These are phyloP conservation scores for Etia nguti DNA, from an alignment of 2,113 vertebrate genomes.

Conservation along the genomic window DNA sequence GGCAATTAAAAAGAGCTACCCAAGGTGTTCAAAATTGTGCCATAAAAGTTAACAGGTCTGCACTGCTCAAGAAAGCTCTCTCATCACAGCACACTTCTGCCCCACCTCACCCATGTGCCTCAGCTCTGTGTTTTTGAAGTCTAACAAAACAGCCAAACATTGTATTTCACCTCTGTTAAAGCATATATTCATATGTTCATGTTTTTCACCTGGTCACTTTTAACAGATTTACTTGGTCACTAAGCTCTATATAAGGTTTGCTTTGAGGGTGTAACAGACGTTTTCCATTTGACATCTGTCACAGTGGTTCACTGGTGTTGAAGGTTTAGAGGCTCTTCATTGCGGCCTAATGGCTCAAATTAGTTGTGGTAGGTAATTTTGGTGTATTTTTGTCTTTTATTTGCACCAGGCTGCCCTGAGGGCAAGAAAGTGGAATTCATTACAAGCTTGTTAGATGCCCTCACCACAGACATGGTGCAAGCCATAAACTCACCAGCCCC, in stretches of 20 bases:
- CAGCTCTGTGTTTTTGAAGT: constrained; percentile 1
- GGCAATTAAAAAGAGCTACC: constrained; percentile 69
- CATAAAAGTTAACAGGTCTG: constrained; percentile 74
- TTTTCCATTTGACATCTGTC: constrained; percentile 1
- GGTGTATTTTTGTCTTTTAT: constrained; percentile 39
- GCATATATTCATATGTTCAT: background rate
- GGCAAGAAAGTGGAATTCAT: constrained; percentile 97
- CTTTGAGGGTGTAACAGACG: background rate
- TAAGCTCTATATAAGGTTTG: background rate
- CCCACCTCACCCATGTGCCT: constrained; percentile 29
- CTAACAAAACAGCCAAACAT: constrained; percentile 6
- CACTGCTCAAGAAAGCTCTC: constrained; percentile 44
- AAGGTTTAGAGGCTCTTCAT: constrained; percentile 12
- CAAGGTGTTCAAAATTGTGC: constrained; percentile 66
- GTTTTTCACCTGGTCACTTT: background rate
- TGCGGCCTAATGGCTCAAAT: constrained; percentile 31
- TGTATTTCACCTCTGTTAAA: background rate
- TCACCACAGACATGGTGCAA: constrained; percentile 98
- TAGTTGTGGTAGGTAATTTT: constrained; percentile 40
- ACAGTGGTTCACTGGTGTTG: background rate
- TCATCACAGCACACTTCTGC: constrained; percentile 40
- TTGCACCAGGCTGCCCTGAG: constrained; percentile 88
- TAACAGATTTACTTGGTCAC: background rate
- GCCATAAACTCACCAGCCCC: constrained; percentile 95
- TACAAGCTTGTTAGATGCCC: constrained; percentile 93